Percentiles rank a stretch among this genome's conserved stretches.
These are phyloP conservation scores for Crepidodera aurea DNA, from an alignment of 2,888 invertebrate genomes.

Conservation along the genomic window DNA sequence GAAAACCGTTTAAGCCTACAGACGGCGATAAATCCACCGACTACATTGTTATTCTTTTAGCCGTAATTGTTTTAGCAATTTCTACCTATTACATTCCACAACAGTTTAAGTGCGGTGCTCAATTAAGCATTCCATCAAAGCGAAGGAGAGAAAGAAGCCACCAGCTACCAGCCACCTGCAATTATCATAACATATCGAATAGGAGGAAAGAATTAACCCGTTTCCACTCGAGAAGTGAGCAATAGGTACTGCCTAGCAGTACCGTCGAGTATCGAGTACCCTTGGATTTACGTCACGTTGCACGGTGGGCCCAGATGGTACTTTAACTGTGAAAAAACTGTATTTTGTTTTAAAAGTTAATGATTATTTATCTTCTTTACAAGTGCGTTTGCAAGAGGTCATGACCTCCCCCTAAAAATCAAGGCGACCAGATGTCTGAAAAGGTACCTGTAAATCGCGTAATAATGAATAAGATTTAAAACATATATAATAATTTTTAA, in stretches of 20 bases:
- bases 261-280: not conserved
- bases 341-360: no score
- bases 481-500: no score
- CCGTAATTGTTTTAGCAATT: not conserved
- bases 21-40: no score
- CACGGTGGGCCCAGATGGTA: not conserved
- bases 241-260: not conserved
- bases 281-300: not conserved
- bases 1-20: no score
- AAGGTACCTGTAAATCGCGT: no score
- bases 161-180: not conserved
- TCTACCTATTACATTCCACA: conserved; percentile 1
- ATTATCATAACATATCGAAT: conserved; percentile 13
- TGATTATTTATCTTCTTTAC: no score
- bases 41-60: not conserved
- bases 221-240: conserved; percentile 2
- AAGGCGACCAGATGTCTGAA: no score
- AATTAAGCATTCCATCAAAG: conserved; percentile 15
- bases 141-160: conserved; percentile 12
- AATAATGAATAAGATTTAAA: no score
- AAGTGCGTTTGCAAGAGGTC: no score
- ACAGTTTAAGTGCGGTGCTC: conserved; percentile 10
- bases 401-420: no score
- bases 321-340: no score
- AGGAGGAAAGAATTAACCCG: conserved; percentile 7